Percentiles rank a stretch among this genome's conserved stretches.
These are phyloP conservation scores for Gari tellinella DNA, from an alignment of 2,888 invertebrate species.

Conservation along the genomic window DNA sequence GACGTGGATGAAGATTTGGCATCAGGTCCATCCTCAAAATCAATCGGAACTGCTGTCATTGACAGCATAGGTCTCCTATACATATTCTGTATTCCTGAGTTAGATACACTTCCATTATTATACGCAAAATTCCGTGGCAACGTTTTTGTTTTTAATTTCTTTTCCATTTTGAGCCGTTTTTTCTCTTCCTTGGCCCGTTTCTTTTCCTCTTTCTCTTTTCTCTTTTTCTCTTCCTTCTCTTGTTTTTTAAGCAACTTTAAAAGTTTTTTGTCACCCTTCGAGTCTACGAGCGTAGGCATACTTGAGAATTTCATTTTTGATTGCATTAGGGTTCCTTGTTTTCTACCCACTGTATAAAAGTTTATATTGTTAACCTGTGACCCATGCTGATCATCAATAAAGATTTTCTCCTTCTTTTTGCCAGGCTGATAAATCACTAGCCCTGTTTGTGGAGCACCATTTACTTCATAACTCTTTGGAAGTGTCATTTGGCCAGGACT, in stretches of 20 bases:
- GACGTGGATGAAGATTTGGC: constrained; percentile 39
- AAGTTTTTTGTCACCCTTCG: constrained; percentile 71
- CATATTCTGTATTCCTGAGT: constrained; percentile 52
- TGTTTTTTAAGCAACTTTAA: constrained; percentile 72
- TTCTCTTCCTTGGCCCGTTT: constrained; percentile 74
- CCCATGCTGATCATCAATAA: too few species aligned
- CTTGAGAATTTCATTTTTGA: constrained; percentile 71
- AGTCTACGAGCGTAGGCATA: constrained; percentile 73
- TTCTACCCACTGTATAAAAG: constrained; percentile 40
- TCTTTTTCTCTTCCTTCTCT: constrained; percentile 73
- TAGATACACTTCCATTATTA: constrained; percentile 58
- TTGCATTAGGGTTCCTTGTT: constrained; percentile 61
- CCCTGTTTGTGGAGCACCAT: constrained; percentile 49
- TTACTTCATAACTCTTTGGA: constrained; percentile 36
- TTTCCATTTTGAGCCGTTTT: constrained; percentile 70
- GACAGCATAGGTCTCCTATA: constrained; percentile 67
- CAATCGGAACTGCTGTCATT: constrained; percentile 73
- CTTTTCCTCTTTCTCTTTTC: constrained; percentile 72
- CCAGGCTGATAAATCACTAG: constrained; percentile 60
- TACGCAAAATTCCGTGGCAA: constrained; percentile 74
- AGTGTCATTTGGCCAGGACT: constrained; percentile 18
- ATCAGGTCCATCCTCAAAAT: constrained; percentile 69
- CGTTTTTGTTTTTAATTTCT: constrained; percentile 67
- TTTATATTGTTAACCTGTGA: too few species aligned
- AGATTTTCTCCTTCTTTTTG: constrained; percentile 11